Evolutionary conservation across 2,888 invertebrate genomes (phyloP).

Genomic region (Steromphala cineraria): DNA sequence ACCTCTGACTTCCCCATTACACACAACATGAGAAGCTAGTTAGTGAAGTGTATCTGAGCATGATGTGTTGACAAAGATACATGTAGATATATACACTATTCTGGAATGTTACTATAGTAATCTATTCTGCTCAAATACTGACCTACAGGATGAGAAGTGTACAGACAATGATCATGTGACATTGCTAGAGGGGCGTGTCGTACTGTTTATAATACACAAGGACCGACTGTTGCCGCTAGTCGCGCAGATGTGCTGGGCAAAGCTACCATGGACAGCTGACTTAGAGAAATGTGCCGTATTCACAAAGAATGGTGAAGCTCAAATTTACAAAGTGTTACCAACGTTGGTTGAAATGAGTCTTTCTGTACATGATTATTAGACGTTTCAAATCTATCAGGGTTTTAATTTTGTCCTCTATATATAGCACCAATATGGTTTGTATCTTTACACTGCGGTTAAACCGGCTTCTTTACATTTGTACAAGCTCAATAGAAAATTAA

Average conservation of each 20-base stretch:
- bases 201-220: too few relatives aligned
- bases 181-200: too few relatives aligned
- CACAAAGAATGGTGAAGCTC: constrained; percentile 3
- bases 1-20: too few relatives aligned
- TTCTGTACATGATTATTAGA: constrained; percentile 3
- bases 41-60: too few relatives aligned
- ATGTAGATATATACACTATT: too few relatives aligned
- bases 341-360: not conserved
- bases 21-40: too few relatives aligned
- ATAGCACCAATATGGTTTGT: constrained; percentile 5
- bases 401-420: constrained; percentile 6
- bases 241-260: not conserved
- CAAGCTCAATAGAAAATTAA: constrained; percentile 19
- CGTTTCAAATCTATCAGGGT: not conserved
- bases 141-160: too few relatives aligned
- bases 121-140: too few relatives aligned
- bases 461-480: constrained; percentile 7
- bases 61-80: too few relatives aligned
- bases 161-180: too few relatives aligned
- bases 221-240: not conserved
- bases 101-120: too few relatives aligned
- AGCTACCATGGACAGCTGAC: not conserved
- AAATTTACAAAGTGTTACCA: not conserved
- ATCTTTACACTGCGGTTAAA: constrained; percentile 2
- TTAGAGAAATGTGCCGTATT: not conserved